Base-by-base conservation (phyloP, 2,888 invertebrate genomes). In the Caenorhabditis doughertyi region DNA sequence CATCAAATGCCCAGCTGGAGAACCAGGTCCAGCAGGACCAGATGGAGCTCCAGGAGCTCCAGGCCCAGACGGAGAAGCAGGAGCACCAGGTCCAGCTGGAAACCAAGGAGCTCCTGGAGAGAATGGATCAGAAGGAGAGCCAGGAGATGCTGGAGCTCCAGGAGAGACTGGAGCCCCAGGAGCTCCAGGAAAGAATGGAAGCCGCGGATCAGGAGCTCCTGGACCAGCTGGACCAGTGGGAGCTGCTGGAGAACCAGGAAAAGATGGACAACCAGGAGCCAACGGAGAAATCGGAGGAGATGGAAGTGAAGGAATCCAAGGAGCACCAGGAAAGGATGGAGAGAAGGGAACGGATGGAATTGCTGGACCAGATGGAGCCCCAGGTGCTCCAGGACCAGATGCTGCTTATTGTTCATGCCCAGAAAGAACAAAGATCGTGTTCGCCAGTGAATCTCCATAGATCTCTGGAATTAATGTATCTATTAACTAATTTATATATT, bases 1-100 rank as follows among this genome's bases (percentile, higher is more conserved):
- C 62, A 80, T 80, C 35, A 80, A 73, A 23, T 80, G 80, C n/a
- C 73, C 80, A 32, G 80, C 80, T 13, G 80, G 80, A 73, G 80
- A 72, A 39, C 73, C 73, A 42, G 80, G 80, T 44, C 73, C 80
- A 27, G 51, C 67, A 29, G 80, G 80, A 67, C 51, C 68, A 16
- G 80, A 80, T 35, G 80, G 80, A 47, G 60, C 73, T 21, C 65
- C 80, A 23, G 80, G 80, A 27, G 72, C 80, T 8, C 71, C 65
- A 42, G 80, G 80, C 60, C 29, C 72, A 13, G 80, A 73, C n/a
- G 80, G 80, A 47, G 51, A 68, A 39, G 32, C 56, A 51, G 80
- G 80, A 42, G 60, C 60, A 0, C 60, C 67, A 29, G 80, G 80
- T 55, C 29, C 71, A 8, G 35, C 32, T 35, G 80, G 80, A 23